These are phyloP conservation scores for Athripsodes cinereus DNA, from an alignment of 2,888 invertebrate species.

Conservation along the genomic window DNA sequence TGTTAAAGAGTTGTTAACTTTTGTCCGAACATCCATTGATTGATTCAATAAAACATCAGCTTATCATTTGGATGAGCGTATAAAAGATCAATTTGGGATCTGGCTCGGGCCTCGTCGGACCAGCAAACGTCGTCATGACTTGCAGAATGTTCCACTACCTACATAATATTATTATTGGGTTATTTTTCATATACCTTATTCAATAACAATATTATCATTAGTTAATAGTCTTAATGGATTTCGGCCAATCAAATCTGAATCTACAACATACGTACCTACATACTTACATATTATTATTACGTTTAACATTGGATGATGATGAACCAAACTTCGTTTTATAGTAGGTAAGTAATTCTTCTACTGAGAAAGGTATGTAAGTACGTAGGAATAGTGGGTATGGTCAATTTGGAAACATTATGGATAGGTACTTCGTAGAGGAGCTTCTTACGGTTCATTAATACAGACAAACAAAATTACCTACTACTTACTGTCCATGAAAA, in stretches of 20 bases:
- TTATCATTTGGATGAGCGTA: slow-evolving; percentile 15
- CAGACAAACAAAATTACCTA: too few relatives aligned
- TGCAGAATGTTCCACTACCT: neutral
- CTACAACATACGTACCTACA: neutral
- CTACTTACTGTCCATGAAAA: too few relatives aligned
- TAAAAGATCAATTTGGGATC: slow-evolving; percentile 10
- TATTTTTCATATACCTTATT: neutral
- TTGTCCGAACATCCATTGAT: neutral
- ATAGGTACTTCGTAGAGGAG: too few relatives aligned
- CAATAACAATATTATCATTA: slow-evolving; percentile 9
- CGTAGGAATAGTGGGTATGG: too few relatives aligned
- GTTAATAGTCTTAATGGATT: slow-evolving; percentile 20
- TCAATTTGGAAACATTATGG: too few relatives aligned
- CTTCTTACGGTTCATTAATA: too few relatives aligned
- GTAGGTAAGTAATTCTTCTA: too few relatives aligned
- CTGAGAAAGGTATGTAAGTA: too few relatives aligned
- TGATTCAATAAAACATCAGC: slow-evolving; percentile 19
- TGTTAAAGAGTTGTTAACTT: too few relatives aligned
- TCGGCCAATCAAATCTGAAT: slow-evolving; percentile 8
- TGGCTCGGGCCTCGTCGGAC: neutral
- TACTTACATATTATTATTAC: too few relatives aligned
- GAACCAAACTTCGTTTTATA: too few relatives aligned
- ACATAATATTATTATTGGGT: neutral
- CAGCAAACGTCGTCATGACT: neutral
- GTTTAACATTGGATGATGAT: too few relatives aligned